Base-by-base conservation (phyloP, 2,888 invertebrate genomes). In the Daptonema setosum region DNA sequence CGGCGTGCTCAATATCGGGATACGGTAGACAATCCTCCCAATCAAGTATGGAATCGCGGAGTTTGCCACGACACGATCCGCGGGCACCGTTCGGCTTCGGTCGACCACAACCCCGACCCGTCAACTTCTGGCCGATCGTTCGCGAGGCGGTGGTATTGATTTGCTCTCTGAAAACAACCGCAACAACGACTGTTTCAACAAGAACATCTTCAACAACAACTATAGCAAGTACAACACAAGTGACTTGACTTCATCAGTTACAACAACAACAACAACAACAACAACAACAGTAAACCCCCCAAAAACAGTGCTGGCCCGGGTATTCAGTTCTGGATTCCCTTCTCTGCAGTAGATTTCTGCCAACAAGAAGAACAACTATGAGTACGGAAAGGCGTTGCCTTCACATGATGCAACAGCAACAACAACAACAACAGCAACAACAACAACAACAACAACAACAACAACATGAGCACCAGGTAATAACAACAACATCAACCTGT, bases 21-120 rank as follows among this genome's bases (percentile, higher is more conserved):
- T 50, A 67, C 61, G 95, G 95, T 61, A 97, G 76, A 71, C 82
- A 82, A 68, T 87, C 84, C 67, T 97, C 95, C 97, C 97, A 99
- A 73, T 97, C 97, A 47, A 97, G 76, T 58, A 95, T 84, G 20
- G 84, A 87, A 71, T 97, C 95, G 62, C 81, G 65, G 56, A 95
- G 75, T 62, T 81, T 78, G 1, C 93, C 91, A 52, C 95, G 80
- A 63, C 8, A 35, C 8, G 17, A 11, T 35, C 8, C 17, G 35
- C 11, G 22, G 22, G 22, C 22, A 22, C 24, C 24, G 5, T 17
- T 47, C n/a, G 5, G 74, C 64, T 75, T 76, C 26, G 79, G 75
- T 11, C 80, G 79, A 45, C 80, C 80, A 63, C 83, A 82, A 41
- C 78, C 75, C 24, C 76, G 77, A 1, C 80, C 79, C 1, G 83